Base-by-base conservation (phyloP, 2,888 invertebrate species). In the Zonitis immaculata region DNA sequence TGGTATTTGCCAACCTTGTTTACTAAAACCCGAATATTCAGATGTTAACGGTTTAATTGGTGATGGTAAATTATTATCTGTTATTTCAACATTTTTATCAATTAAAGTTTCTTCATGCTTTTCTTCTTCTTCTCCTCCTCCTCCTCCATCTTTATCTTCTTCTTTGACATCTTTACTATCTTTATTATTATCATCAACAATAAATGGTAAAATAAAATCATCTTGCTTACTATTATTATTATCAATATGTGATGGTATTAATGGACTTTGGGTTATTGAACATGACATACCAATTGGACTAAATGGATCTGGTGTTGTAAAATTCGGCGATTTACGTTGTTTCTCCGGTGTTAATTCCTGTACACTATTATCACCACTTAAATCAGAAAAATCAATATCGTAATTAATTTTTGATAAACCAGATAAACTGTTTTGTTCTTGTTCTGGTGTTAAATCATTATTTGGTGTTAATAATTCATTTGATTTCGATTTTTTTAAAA, bases 321-420 rank as follows among this genome's bases (percentile, higher is more conserved):
- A 68, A 58, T 66, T 70, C 1, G 67, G 65, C 0, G 70, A 67
- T 6, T 68, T 66, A 2, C 67, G 68, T 28, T 67, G 47, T 58
- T 73, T 73, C 49, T 74, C 74, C 5, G 74, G 73, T 3, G 75
- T 74, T 35, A 75, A 57, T 56, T 78, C 78, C 0, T 83, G 83
- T 20, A 82, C 76, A 60, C 87, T 87, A 66, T 87, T 87, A 7
- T 88, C 88, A 0, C 81, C 85, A 63, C 87, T 88, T 35, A 86
- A 76, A 72, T 88, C 89, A 3, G 88, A 88, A 52, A 88, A 76
- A 71, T 88, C 88, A 51, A 88, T 87, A 62, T 89, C 88, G 60
- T 89, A 89, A 70, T 88, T 88, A 11, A 89, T 82, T 65, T 85
- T 85, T 20, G 84, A 82, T 22, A 88, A 71, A 0, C 85, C 85